Conservation (phyloP, 2,113 vertebrate species). For the Myiozetetes cayanensis region DNA sequence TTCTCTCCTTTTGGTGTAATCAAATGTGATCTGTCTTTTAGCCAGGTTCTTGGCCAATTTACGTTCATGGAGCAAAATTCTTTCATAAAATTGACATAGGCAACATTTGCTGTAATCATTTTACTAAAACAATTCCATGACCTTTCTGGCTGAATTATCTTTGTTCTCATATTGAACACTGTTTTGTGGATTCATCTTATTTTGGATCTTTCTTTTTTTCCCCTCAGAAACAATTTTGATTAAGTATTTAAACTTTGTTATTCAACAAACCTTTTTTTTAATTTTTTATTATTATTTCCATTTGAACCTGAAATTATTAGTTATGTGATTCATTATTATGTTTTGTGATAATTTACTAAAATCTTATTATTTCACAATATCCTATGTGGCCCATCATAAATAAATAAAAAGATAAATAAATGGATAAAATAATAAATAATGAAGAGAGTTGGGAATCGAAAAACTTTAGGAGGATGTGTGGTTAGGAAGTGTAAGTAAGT, state of each 20-base stretch:
- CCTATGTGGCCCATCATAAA: neutral
- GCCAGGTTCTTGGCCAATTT: neutral
- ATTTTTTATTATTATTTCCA: too few relatives aligned
- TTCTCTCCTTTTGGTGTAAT: neutral
- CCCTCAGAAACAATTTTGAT: neutral
- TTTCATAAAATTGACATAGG: neutral
- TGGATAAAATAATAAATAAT: neutral
- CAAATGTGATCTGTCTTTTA: neutral
- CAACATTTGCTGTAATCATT: neutral
- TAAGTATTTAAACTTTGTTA: neutral
- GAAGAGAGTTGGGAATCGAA: neutral
- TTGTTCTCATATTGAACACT: neutral
- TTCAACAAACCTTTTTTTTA: neutral
- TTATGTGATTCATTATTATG: neutral
- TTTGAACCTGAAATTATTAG: neutral
- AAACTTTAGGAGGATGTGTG: neutral
- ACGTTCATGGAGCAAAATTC: neutral
- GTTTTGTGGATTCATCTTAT: neutral
- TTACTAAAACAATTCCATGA: neutral
- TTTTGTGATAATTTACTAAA: neutral
- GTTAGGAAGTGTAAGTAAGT: conserved; percentile 9
- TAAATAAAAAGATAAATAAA: neutral
- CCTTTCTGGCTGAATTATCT: neutral
- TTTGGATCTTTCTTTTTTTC: neutral
- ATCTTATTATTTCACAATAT: neutral